Conservation (phyloP, 2,888 invertebrate species). For the Limnephilus rhombicus region DNA sequence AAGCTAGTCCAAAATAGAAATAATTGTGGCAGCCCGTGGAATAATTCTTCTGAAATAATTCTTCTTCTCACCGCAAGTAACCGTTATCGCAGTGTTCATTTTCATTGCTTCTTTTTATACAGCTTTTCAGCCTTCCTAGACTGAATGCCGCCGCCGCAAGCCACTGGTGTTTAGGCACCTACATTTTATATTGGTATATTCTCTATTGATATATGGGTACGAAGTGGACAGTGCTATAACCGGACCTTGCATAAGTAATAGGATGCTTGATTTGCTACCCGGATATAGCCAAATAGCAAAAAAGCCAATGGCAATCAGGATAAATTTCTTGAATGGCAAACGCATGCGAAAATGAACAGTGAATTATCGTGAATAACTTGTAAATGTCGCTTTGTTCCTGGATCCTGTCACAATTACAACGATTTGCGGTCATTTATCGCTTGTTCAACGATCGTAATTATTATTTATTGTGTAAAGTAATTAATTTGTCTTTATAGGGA, state of each 20-base stretch:
- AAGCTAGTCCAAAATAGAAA: too few relatives aligned
- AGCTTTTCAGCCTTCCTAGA: too few relatives aligned
- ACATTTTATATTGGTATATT: background rate
- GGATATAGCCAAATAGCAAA: slow-evolving; percentile 9
- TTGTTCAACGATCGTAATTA: background rate
- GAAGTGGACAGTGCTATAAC: background rate
- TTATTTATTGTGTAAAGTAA: too few relatives aligned
- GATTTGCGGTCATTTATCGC: background rate
- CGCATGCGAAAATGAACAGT: background rate
- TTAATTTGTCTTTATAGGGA: too few relatives aligned
- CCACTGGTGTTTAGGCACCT: too few relatives aligned
- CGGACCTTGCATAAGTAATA: slow-evolving; percentile 9
- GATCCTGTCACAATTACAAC: background rate
- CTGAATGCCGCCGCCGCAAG: too few relatives aligned
- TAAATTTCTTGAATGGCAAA: background rate
- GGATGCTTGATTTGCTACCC: slow-evolving; percentile 34
- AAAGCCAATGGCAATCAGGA: slow-evolving; percentile 11
- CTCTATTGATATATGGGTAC: background rate
- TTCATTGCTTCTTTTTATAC: too few relatives aligned
- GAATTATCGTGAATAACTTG: background rate
- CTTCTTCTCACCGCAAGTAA: too few relatives aligned
- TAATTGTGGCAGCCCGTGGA: too few relatives aligned
- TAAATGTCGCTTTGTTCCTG: background rate
- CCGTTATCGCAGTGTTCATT: too few relatives aligned
- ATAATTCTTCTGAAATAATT: too few relatives aligned